Percentiles rank a stretch among this genome's conserved stretches.
Conservation (phyloP, 2,797 vertebrate genomes). For the Sebastes oblongus region DNA sequence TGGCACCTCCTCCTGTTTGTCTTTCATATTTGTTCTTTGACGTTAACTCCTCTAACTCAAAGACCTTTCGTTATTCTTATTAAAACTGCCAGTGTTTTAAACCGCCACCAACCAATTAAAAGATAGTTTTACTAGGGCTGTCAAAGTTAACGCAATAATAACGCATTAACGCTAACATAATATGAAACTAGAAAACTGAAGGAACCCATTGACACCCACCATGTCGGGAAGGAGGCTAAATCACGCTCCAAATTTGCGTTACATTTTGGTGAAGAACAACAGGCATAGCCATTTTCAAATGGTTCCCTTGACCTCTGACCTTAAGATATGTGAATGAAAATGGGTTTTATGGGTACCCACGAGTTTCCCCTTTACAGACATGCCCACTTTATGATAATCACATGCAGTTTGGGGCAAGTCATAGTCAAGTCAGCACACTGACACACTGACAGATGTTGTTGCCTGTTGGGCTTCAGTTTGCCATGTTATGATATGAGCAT, state of each 20-base stretch:
- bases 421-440: too few species aligned
- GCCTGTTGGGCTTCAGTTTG: too few species aligned
- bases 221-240: background rate
- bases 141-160: background rate
- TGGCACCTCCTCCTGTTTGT: constrained; percentile 26
- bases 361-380: too few species aligned
- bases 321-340: too few species aligned
- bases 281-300: background rate
- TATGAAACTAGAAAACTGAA: too few species aligned
- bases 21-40: constrained; percentile 11
- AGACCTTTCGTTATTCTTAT: background rate
- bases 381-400: too few species aligned
- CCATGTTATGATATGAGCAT: too few species aligned
- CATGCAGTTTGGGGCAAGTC: too few species aligned
- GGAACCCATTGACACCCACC: too few species aligned
- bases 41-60: constrained; percentile 1
- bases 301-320: background rate
- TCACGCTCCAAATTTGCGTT: background rate
- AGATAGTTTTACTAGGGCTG: background rate
- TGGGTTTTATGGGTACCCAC: too few species aligned
- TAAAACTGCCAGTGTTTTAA: constrained; percentile 15
- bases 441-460: too few species aligned
- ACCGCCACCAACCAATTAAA: constrained; percentile 16
- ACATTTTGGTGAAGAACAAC: background rate
- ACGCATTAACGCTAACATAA: background rate